Base-by-base conservation (phyloP, 2,797 vertebrate genomes). In the Takifugu ocellatus region DNA sequence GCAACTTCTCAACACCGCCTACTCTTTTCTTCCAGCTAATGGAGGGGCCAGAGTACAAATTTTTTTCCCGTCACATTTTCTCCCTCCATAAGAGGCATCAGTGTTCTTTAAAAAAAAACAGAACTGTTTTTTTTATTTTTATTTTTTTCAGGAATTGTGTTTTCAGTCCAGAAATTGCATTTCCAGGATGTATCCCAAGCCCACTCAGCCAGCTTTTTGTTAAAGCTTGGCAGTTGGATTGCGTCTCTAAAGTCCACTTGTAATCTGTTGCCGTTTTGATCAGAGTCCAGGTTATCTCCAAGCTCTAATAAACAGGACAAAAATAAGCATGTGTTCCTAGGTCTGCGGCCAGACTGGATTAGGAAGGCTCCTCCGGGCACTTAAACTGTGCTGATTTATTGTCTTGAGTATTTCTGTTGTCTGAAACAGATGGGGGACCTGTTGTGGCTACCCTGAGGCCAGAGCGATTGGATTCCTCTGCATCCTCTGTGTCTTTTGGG, bases 1-100 rank as follows among this genome's bases (percentile, higher is more conserved):
- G 76, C 75, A 60, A 31, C 54, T 75, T 47, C 47, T 61, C 63
- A 61, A 69, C 67, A 47, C 33, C 72, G 9, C 66, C 72, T 69
- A 61, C 72, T 62, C 58, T 51, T 71, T 68, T 78, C 59, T 69
- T 61, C 27, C 56, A 73, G 70, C 63, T 77, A 72, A 78, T 79
- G 74, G 56, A 74, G 61, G 54, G 56, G 66, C 65, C 57, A 49
- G 49, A 72, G 67, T 63, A 63, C 62, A 5, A 29, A 1, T 39
- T 39, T 76, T 76, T 77, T 75, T 79, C 56, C 33, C 2, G 59
- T 33, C 63, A 68, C 21, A 25, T 46, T 58, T 64, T 71, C 72
- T 61, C 51, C 56, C 25, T 31, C 36, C 26, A 26, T 9, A 27
- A 12, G 17, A 29, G 59, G 39, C 9, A 39, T 50, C 10, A 15